A percentile compares a stretch with the other conserved stretches of the same genome.
Evolutionary conservation across 2,797 vertebrate species (phyloP).

Genomic region (Phrynocephalus forsythii): DNA sequence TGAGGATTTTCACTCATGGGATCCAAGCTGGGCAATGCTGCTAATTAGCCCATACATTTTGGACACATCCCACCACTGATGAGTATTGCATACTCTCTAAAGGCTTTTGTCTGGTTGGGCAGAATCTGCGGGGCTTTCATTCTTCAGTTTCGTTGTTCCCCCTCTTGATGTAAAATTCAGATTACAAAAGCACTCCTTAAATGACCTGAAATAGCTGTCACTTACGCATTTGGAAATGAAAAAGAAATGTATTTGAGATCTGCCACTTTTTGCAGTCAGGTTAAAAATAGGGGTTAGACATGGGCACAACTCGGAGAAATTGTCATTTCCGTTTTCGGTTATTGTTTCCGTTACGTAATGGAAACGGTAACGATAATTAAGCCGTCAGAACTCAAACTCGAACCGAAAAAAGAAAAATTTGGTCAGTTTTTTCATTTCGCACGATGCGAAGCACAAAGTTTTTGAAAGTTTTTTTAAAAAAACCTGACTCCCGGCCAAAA

Average conservation of each 20-base stretch:
- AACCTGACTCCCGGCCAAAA: too few species aligned
- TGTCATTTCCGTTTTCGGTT: too few species aligned
- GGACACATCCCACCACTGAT: background rate
- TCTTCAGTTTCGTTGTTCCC: slow-evolving; percentile 26
- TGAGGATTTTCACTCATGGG: background rate
- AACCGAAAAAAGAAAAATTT: too few species aligned
- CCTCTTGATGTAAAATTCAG: background rate
- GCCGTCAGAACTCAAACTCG: too few species aligned
- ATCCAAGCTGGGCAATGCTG: slow-evolving; percentile 14
- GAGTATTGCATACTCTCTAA: slow-evolving; percentile 25
- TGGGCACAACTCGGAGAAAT: too few species aligned
- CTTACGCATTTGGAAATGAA: background rate
- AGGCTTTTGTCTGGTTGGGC: slow-evolving; percentile 19
- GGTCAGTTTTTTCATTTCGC: too few species aligned
- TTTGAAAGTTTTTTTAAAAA: too few species aligned
- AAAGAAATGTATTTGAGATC: background rate
- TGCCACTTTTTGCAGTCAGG: background rate
- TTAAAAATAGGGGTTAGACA: too few species aligned
- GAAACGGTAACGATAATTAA: too few species aligned
- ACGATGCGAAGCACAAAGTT: too few species aligned
- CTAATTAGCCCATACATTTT: background rate
- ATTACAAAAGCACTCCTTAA: background rate
- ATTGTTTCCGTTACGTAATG: too few species aligned
- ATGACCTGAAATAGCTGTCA: background rate
- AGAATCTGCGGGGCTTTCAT: slow-evolving; percentile 9